Conservation (phyloP, 64 coral and sea anemone genomes). For the Montipora efflorescens region DNA sequence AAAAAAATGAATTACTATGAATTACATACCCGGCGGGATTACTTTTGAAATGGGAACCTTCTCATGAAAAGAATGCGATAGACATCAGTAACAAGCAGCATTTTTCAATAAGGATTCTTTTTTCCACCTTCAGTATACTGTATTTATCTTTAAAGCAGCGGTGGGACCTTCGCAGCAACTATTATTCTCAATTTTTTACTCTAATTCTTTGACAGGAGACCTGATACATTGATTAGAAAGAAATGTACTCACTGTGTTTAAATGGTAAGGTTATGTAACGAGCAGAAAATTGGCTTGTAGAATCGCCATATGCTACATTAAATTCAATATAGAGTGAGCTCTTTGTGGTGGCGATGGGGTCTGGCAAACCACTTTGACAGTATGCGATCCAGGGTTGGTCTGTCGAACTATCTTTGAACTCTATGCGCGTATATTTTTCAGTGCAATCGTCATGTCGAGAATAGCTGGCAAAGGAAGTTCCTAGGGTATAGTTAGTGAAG, state of each 20-base stretch:
- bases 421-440: background rate
- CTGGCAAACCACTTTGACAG: background rate
- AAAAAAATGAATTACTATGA: too few relatives aligned
- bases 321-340: background rate
- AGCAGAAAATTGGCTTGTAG: slow-evolving; percentile 3
- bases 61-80: too few relatives aligned
- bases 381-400: background rate
- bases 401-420: background rate
- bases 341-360: slow-evolving; percentile 2
- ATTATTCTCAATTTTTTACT: too few relatives aligned
- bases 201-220: background rate
- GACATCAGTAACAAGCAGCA: too few relatives aligned
- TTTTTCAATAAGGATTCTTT: too few relatives aligned
- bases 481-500: background rate
- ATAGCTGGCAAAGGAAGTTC: background rate
- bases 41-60: too few relatives aligned
- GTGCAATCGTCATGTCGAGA: background rate
- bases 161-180: too few relatives aligned
- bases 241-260: background rate
- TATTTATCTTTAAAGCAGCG: too few relatives aligned
- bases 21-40: too few relatives aligned
- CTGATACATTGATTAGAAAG: background rate
- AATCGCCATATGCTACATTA: background rate
- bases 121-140: too few relatives aligned
- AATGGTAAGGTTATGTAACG: slow-evolving; percentile 12